Evolutionary conservation across 1,140 invertebrate species (phyloP).

Genomic region (Akabosia matsudoensis): DNA sequence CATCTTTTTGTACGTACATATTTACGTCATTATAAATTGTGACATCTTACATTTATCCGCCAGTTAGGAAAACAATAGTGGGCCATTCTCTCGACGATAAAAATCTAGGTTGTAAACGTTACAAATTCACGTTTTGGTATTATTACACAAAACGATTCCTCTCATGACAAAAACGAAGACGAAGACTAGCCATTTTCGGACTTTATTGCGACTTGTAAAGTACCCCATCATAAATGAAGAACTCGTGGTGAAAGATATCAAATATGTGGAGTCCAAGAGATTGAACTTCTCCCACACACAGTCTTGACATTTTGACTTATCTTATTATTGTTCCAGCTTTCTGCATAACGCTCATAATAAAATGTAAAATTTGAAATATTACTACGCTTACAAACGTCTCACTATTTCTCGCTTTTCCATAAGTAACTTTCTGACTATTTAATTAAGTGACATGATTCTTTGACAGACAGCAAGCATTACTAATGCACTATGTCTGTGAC

Average conservation of each 20-base stretch:
- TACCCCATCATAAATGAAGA: slow-evolving; percentile 7
- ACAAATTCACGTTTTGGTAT: not conserved
- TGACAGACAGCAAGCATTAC: slow-evolving; percentile 6
- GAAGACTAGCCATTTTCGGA: not conserved
- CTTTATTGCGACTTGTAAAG: not conserved
- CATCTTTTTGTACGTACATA: not conserved
- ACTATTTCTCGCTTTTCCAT: no score
- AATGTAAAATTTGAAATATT: not conserved
- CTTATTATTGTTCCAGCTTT: not conserved
- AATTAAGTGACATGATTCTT: slow-evolving; percentile 18
- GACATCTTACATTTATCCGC: not conserved
- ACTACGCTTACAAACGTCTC: no score
- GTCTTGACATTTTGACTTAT: not conserved
- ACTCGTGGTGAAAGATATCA: slow-evolving; percentile 3
- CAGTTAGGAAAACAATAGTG: not conserved
- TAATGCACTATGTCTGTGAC: not conserved
- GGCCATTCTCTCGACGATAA: not conserved
- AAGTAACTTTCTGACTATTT: slow-evolving; percentile 8
- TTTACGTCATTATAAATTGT: not conserved
- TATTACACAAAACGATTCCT: not conserved
- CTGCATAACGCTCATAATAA: not conserved
- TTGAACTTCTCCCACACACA: not conserved
- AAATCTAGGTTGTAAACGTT: not conserved
- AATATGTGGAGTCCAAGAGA: not conserved
- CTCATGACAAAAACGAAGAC: no score